Evolutionary conservation across 2,888 invertebrate species (phyloP).

Genomic region (Lacanobia oleracea): DNA sequence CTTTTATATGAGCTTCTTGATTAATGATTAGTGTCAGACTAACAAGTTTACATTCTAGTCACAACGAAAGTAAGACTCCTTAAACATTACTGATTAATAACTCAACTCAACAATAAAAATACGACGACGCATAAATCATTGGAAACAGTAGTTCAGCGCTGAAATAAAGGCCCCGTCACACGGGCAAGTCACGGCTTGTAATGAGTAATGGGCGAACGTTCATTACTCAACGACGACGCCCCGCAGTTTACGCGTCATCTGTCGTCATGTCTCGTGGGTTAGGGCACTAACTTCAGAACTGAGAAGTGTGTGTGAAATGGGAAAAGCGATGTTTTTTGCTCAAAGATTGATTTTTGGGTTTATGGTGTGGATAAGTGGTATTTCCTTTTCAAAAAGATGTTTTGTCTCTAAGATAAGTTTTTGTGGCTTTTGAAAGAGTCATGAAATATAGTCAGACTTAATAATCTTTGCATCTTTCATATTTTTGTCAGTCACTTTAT

Average conservation of each 20-base stretch:
- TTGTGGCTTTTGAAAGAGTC: conserved; percentile 55
- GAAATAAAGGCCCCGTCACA: conserved; percentile 82
- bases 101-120: conserved; percentile 68
- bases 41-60: conserved; percentile 22
- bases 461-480: background rate
- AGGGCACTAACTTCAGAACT: conserved; percentile 64
- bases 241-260: conserved; percentile 84
- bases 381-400: conserved; percentile 32
- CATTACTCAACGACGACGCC: conserved; percentile 85
- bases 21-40: background rate
- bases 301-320: conserved; percentile 66
- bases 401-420: conserved; percentile 20
- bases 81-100: conserved; percentile 65
- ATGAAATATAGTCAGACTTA: conserved; percentile 53
- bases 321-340: conserved; percentile 46
- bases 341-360: conserved; percentile 58
- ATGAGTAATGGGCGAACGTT: conserved; percentile 81
- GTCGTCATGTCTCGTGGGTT: conserved; percentile 76
- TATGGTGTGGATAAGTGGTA: conserved; percentile 42
- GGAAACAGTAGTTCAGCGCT: conserved; percentile 75
- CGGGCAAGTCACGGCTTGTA: conserved; percentile 81
- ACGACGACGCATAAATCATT: conserved; percentile 74
- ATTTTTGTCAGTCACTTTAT: conserved; percentile 21
- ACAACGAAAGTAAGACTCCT: conserved; percentile 38
- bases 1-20: background rate